Base-by-base conservation (phyloP, 2,888 invertebrate genomes). In the Dryomyza anilis region DNA sequence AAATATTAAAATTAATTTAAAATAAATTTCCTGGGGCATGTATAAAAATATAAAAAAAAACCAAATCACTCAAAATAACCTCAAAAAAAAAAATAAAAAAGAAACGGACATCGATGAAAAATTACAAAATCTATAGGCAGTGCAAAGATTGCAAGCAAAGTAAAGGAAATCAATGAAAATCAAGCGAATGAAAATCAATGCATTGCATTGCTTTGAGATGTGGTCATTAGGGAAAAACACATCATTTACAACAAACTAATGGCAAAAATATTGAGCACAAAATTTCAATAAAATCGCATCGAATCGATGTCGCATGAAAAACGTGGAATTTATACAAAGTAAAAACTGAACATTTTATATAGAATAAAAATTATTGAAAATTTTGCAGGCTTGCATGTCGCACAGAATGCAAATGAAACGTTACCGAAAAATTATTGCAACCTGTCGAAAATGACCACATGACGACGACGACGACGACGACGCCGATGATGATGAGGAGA, bases 221-320 rank as follows among this genome's bases (percentile, higher is more conserved):
- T 72, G 74, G 72, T 75, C 77, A 76, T 77, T 77, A 77, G 76
- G 74, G 70, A 74, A 76, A 72, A 76, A 78, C 79, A 80, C 74
- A 77, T 80, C 79, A 79, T 79, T 79, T 80, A 75, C 74, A 76
- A 72, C 73, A 73, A 79, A 74, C 29, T 52, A 39, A 39, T 27
- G 33, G 43, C 61, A 53, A 27, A 46, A 60, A 27, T 53, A 52
- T 52, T 61, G 43, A 29, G 39, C 52, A 52, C 50, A 52, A 27
- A 61, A 53, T 53, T 52, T 39, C 29, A 52, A 53, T 53, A 39
- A 43, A 46, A 46, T 58, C 21, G n/a, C 14, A 30, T 14, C 23
- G 25, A 50, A 25, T 27, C 50, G n/a, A 23, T 25, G 27, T 52
- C 4, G 19, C 16, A 53, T 16, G 21, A 53, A 53, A 8, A 12